These are phyloP conservation scores for Phalanger gymnotis DNA, from an alignment of 2,797 vertebrate species.

Conservation along the genomic window DNA sequence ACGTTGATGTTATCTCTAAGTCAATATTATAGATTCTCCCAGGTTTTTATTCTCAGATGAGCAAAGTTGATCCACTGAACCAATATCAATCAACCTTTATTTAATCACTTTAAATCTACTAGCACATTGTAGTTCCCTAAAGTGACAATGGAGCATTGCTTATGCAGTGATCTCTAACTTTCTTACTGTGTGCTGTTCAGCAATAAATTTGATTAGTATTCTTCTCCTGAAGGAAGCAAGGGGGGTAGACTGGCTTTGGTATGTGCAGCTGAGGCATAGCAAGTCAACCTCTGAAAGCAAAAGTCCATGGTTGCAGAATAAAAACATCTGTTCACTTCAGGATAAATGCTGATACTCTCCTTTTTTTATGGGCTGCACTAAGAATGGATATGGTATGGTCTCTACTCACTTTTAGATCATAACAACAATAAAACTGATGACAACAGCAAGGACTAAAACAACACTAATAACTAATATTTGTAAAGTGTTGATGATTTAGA, in stretches of 20 bases:
- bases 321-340: neutral
- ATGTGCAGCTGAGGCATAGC: neutral
- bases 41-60: neutral
- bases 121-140: conserved; percentile 6
- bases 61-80: neutral
- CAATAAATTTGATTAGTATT: neutral
- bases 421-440: neutral
- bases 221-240: neutral
- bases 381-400: neutral
- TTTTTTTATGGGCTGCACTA: neutral
- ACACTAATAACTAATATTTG: neutral
- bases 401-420: neutral
- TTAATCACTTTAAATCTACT: neutral
- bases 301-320: neutral
- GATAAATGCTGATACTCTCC: neutral
- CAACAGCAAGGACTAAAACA: neutral
- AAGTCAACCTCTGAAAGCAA: neutral
- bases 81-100: neutral
- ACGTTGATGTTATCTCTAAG: conserved; percentile 7
- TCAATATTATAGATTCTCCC: neutral
- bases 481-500: neutral
- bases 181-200: neutral
- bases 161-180: neutral
- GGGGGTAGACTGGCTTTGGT: neutral
- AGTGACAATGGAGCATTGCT: neutral